These are phyloP conservation scores for Mesaphorura yosii DNA, from an alignment of 1,140 invertebrate genomes.

Conservation along the genomic window DNA sequence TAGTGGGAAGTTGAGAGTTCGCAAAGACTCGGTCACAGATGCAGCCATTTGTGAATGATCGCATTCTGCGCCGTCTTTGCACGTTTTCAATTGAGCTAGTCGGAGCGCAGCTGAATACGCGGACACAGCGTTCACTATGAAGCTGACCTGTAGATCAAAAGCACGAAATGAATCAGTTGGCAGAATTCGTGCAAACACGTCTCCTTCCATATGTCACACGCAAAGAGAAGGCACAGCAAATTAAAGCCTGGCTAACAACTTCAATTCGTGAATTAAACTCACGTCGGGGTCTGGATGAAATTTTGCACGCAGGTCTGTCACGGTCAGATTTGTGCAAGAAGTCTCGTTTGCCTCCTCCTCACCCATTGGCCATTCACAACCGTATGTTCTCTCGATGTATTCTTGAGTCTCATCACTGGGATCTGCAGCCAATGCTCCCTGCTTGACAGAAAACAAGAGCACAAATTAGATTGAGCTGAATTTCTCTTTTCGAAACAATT, in stretches of 20 bases:
- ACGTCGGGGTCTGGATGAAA: constrained; percentile 30
- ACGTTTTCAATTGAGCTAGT: constrained; percentile 31
- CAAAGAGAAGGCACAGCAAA: too few species aligned
- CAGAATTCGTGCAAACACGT: too few species aligned
- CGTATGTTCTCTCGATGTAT: constrained; percentile 25
- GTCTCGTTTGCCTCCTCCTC: too few species aligned
- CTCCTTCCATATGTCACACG: too few species aligned
- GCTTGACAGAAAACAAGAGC: too few species aligned
- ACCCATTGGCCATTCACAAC: constrained; percentile 26
- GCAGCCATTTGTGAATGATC: constrained; percentile 17
- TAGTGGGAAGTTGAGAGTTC: constrained; percentile 26
- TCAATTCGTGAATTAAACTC: too few species aligned
- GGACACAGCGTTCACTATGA: constrained; percentile 34
- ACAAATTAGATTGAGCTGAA: too few species aligned
- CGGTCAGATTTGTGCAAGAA: constrained; percentile 24
- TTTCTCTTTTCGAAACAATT: too few species aligned
- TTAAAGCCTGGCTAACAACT: too few species aligned
- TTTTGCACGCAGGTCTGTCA: constrained; percentile 16
- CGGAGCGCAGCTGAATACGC: constrained; percentile 34
- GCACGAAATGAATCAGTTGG: too few species aligned
- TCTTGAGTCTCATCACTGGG: constrained; percentile 20
- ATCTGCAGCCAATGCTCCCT: constrained; percentile 15
- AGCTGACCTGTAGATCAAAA: constrained; percentile 30
- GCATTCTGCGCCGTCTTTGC: constrained; percentile 20
- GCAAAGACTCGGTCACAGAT: constrained; percentile 20